Evolutionary conservation across 2,888 invertebrate genomes (phyloP), one percentile per base, ranked within the genome.

Genomic region (Cynaeus angustus): DNA sequence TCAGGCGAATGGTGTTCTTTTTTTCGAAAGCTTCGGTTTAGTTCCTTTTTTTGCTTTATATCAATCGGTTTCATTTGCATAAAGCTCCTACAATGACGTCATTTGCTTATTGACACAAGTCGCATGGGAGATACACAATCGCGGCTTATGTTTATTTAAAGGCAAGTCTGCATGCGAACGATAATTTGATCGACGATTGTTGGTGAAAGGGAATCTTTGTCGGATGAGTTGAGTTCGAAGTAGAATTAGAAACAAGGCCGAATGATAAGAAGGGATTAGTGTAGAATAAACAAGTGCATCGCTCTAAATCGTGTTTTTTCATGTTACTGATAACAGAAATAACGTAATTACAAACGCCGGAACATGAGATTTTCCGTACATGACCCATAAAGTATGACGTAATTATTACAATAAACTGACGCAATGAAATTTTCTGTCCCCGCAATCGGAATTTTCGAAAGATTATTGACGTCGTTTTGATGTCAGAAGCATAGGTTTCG

Each of bases 91-190:
- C 46, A n/a, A 30, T 43, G 59, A 46, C 59, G 59, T 50, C 61
- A 61, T 61, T 61, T 61, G 50, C 61, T 50, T 61, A 61, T 61
- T 61, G 50, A 61, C 50, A 37, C 37, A 21, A 61, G 14, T 59
- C 59, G 3, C 46, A 33, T 8, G 46, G 33, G 59, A 56, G 30
- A 38, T 33, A 9, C 46, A 21, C 46, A 46, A 46, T 46, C 46
- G 21, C 46, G 21, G n/a, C 43, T 21, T 21, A 7, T n/a, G 43
- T 43, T 43, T 43, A 13, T 43, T 43, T 43, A 43, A 16, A 46
- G 46, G 9, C 46, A 14, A 13, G 43, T 43, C 43, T 12, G n/a
- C 43, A 10, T 43, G 43, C 9, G 43, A 10, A 9, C 48, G 10
- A 26, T 26, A 10, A 41, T 41, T 41, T 41, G 12, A 41, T 41